These are phyloP conservation scores for Drosophila kuntzei DNA, from an alignment of 2,888 invertebrate genomes.

Conservation along the genomic window DNA sequence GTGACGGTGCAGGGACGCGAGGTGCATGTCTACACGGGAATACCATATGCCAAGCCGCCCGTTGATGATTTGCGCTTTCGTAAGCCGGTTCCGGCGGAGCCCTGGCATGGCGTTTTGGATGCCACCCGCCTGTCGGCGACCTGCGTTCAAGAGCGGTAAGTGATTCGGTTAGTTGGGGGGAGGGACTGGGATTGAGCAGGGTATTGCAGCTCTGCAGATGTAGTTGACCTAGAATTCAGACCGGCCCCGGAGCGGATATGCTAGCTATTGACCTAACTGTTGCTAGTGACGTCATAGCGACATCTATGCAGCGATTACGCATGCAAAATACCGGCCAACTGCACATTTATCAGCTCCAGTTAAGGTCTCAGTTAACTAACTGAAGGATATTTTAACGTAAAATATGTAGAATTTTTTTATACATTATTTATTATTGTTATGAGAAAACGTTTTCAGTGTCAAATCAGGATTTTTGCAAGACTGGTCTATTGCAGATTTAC, in stretches of 20 bases:
- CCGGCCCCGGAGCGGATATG: conserved; percentile 43
- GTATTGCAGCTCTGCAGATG: conserved; percentile 40
- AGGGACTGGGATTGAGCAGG: background rate
- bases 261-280: conserved; percentile 67
- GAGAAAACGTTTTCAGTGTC: no score
- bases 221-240: conserved; percentile 69
- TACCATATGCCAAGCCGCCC: conserved; percentile 96
- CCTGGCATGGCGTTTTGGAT: conserved; percentile 94
- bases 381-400: background rate
- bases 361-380: background rate
- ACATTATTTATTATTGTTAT: no score
- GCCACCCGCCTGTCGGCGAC: conserved; percentile 93
- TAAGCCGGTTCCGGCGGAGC: conserved; percentile 93
- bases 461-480: no score
- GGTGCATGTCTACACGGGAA: conserved; percentile 94
- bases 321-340: conserved; percentile 62
- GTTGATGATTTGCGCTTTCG: conserved; percentile 94
- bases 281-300: conserved; percentile 66
- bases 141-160: conserved; percentile 92
- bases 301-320: conserved; percentile 17
- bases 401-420: no score
- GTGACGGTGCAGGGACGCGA: conserved; percentile 93
- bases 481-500: no score
- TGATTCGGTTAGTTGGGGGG: background rate
- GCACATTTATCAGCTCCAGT: background rate